Conservation (phyloP, 2,113 vertebrate species). For the Himantopus leucocephalus region DNA sequence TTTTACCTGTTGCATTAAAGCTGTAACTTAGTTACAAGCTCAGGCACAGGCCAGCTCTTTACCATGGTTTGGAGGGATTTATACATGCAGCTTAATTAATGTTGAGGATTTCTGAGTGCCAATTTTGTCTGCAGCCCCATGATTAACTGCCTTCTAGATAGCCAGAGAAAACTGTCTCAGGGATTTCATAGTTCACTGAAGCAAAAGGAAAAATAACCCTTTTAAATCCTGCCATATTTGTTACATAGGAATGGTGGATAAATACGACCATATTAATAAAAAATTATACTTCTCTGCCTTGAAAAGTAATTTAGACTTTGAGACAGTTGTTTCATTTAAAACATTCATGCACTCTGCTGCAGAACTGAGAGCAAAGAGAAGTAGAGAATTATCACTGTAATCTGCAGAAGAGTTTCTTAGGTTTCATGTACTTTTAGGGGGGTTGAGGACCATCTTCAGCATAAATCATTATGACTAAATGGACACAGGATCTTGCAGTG, state of each 20-base stretch:
- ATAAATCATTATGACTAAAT: neutral
- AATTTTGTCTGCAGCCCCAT: neutral
- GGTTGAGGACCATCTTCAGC: neutral
- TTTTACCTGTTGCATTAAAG: neutral
- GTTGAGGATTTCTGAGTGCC: neutral
- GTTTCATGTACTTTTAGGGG: neutral
- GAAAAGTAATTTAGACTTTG: constrained; percentile 17
- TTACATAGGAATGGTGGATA: neutral
- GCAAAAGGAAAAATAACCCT: neutral
- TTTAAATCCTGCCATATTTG: neutral
- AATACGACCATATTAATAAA: neutral
- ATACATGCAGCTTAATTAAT: neutral
- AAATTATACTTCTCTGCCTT: neutral
- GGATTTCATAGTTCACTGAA: neutral
- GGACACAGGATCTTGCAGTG: neutral
- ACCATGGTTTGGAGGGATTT: neutral
- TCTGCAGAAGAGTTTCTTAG: neutral
- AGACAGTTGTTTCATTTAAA: constrained; percentile 26
- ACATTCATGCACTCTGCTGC: neutral
- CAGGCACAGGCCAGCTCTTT: neutral
- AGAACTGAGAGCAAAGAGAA: neutral
- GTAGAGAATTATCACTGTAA: neutral
- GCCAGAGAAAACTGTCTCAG: neutral
- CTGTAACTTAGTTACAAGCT: neutral
- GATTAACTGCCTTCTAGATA: neutral